Evolutionary conservation across 2,797 vertebrate species (phyloP).

Genomic region (Diglossa cyanea): DNA sequence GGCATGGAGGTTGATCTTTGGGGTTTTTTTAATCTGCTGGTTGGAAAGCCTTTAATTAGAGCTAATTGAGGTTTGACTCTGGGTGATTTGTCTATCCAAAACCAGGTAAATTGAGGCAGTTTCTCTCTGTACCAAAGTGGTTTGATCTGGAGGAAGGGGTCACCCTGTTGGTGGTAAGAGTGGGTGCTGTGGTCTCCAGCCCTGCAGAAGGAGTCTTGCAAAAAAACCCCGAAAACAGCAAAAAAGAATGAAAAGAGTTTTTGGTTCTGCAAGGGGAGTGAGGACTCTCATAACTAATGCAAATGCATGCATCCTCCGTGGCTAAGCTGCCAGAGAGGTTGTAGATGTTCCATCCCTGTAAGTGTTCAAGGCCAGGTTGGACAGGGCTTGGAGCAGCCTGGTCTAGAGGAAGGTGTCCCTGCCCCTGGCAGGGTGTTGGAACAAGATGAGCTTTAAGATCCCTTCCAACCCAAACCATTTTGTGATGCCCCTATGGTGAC

Average conservation of each 20-base stretch:
- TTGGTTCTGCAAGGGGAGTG: not conserved
- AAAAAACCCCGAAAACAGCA: fast-evolving
- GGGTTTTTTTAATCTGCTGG: not conserved
- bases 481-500: not conserved
- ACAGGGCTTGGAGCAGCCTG: not conserved
- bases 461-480: not conserved
- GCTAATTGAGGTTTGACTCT: not conserved
- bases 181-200: not conserved
- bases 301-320: fast-evolving
- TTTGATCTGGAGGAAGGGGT: fast-evolving
- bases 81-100: not conserved
- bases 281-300: not conserved
- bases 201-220: not conserved
- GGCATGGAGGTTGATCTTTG: not conserved
- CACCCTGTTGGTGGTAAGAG: fast-evolving
- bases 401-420: not conserved
- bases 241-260: not conserved
- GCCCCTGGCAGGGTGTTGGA: not conserved
- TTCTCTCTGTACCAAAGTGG: not conserved
- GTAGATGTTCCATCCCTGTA: not conserved
- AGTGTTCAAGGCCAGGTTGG: not conserved
- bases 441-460: not conserved
- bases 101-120: not conserved
- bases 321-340: not conserved
- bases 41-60: slow-evolving; percentile 19